These are phyloP conservation scores for Galago senegalensis DNA, from an alignment of 2,797 vertebrate genomes.

Conservation along the genomic window DNA sequence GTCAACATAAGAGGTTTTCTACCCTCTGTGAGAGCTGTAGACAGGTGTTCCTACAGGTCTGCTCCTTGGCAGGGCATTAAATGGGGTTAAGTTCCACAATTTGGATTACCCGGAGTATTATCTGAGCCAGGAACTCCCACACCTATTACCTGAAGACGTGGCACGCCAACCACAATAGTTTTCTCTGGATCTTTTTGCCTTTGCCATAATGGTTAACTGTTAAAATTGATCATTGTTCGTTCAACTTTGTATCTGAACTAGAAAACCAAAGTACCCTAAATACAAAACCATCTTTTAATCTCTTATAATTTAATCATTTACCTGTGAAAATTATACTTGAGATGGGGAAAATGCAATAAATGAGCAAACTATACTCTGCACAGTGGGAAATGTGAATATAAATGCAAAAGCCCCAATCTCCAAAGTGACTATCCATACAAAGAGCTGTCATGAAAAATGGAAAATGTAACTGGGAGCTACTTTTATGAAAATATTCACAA, in stretches of 20 bases:
- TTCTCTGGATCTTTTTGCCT: not conserved
- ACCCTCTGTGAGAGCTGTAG: not conserved
- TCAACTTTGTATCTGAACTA: not conserved
- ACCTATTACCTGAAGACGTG: not conserved
- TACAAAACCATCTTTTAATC: not conserved
- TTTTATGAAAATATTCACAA: not conserved
- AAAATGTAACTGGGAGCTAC: not conserved
- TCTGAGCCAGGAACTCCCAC: not conserved
- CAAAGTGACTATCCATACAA: not conserved
- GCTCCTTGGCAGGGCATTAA: not conserved
- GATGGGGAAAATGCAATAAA: not conserved
- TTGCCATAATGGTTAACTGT: not conserved
- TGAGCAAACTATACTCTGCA: not conserved
- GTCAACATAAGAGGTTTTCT: not conserved
- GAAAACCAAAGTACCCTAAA: not conserved
- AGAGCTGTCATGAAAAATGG: not conserved
- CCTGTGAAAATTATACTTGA: not conserved
- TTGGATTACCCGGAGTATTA: not conserved
- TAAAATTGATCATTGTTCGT: not conserved
- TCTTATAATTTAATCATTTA: not conserved
- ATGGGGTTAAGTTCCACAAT: not conserved
- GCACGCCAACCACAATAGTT: not conserved
- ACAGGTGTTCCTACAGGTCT: not conserved
- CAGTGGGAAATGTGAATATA: not conserved
- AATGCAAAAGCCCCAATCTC: accelerated